phyloP scores from a whole-genome alignment of 2,888 invertebrate species.

The Autographa gamma region DNA sequence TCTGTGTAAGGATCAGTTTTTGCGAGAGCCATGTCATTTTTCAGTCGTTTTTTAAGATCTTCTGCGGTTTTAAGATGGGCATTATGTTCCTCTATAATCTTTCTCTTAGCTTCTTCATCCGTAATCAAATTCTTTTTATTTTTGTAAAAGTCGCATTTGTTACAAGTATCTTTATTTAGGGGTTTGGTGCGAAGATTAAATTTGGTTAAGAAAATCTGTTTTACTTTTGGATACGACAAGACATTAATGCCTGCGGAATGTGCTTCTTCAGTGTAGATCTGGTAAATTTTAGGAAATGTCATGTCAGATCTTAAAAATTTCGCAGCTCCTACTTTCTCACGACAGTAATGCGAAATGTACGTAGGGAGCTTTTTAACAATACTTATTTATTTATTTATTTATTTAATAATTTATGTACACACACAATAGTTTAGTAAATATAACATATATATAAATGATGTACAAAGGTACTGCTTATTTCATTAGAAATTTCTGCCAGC shows the following conservation, averaged over 20 bases:
- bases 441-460: too few species aligned
- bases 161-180: slow-evolving; percentile 37
- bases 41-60: too few species aligned
- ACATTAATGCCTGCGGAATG: slow-evolving; percentile 15
- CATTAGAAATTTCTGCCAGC: too few species aligned
- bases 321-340: slow-evolving; percentile 27
- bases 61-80: not conserved
- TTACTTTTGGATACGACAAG: slow-evolving; percentile 20
- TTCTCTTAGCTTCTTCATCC: slow-evolving; percentile 17
- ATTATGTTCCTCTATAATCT: slow-evolving; percentile 25
- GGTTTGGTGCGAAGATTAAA: slow-evolving; percentile 38
- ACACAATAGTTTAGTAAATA: too few species aligned
- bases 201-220: slow-evolving; percentile 30
- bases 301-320: slow-evolving; percentile 28
- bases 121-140: slow-evolving; percentile 21
- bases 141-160: slow-evolving; percentile 25
- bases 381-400: too few species aligned
- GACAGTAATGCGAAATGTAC: slow-evolving; percentile 24
- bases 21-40: too few species aligned
- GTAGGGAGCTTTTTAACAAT: slow-evolving; percentile 26
- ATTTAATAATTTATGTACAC: too few species aligned
- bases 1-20: too few species aligned
- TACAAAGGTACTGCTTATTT: too few species aligned
- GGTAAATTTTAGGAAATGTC: slow-evolving; percentile 28
- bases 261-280: slow-evolving; percentile 25